phyloP scores from a whole-genome alignment of 2,888 invertebrate genomes.

The Stenoptilia bipunctidactyla region DNA sequence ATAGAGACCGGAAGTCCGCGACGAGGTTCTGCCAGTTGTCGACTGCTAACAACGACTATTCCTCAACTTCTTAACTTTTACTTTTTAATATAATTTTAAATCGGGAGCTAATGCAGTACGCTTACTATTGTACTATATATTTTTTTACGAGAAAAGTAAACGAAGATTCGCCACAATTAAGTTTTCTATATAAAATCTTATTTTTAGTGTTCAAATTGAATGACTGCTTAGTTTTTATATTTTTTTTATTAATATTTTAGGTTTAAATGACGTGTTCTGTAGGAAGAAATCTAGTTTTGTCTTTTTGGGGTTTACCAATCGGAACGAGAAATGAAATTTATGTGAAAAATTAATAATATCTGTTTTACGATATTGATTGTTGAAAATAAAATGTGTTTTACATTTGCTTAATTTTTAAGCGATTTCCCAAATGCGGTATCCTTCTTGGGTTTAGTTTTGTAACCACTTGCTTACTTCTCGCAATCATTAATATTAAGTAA shows the following conservation, averaged over 20 bases:
- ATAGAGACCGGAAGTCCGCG: no score
- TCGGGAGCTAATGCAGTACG: slow-evolving; percentile 56
- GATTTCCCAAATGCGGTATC: no score
- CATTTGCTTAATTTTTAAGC: no score
- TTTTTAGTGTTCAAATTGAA: slow-evolving; percentile 56
- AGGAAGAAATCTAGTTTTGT: slow-evolving; percentile 9
- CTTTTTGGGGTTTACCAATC: neutral
- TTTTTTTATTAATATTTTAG: slow-evolving; percentile 39
- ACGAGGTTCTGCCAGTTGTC: neutral
- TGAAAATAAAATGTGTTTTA: no score
- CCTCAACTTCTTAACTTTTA: slow-evolving; percentile 37
- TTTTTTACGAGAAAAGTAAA: slow-evolving; percentile 28
- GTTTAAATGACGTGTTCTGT: slow-evolving; percentile 43
- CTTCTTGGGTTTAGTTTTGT: no score
- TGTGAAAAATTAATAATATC: neutral
- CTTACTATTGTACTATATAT: slow-evolving; percentile 61
- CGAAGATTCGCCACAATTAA: slow-evolving; percentile 29
- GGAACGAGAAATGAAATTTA: neutral
- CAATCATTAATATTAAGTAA: no score
- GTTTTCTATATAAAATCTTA: slow-evolving; percentile 21
- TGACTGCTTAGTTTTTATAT: slow-evolving; percentile 69
- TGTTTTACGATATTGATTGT: no score
- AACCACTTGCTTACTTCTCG: no score
- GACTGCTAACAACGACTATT: slow-evolving; percentile 18
- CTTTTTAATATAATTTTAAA: slow-evolving; percentile 41